Evolutionary conservation across 1,140 invertebrate species (phyloP).

Genomic region (Drosophila rhopaloa): DNA sequence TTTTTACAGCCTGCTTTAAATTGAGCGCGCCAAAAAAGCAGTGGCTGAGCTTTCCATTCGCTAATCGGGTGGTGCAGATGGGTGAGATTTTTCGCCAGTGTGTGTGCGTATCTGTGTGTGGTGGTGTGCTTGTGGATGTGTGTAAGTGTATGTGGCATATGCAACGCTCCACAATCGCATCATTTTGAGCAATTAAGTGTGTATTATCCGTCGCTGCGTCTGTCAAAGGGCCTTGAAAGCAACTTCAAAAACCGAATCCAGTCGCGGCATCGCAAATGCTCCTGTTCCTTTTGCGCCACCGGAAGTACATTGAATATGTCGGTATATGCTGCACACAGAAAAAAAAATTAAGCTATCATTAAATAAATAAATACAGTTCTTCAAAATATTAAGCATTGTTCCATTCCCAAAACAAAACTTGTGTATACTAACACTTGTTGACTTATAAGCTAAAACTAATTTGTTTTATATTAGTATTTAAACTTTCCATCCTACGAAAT

Average conservation of each 20-base stretch:
- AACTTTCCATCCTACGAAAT: too few relatives aligned
- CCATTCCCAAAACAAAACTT: too few relatives aligned
- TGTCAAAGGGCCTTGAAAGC: conserved; percentile 75
- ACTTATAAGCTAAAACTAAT: too few relatives aligned
- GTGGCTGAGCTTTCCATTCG: conserved; percentile 44
- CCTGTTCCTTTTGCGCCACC: conserved; percentile 67
- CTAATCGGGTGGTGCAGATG: conserved; percentile 38
- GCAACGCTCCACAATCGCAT: conserved; percentile 72
- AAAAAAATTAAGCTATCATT: not conserved
- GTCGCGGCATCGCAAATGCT: conserved; percentile 14
- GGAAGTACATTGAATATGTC: conserved; percentile 74
- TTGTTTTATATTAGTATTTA: too few relatives aligned
- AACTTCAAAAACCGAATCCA: conserved; percentile 45
- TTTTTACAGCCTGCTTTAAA: conserved; percentile 16
- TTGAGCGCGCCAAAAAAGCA: conserved; percentile 61
- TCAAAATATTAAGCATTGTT: too few relatives aligned
- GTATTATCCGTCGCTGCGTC: conserved; percentile 76
- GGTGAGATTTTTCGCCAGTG: not conserved
- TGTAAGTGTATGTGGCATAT: conserved; percentile 51
- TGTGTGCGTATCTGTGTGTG: conserved; percentile 31
- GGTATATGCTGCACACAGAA: conserved; percentile 26
- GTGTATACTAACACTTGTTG: too few relatives aligned
- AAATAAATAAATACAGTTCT: too few relatives aligned
- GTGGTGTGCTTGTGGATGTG: conserved; percentile 1
- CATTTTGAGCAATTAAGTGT: conserved; percentile 82